Evolutionary conservation across 35 echinoderm and acorn worm species (phyloP).

Genomic region (Ophiothrix spiculata): DNA sequence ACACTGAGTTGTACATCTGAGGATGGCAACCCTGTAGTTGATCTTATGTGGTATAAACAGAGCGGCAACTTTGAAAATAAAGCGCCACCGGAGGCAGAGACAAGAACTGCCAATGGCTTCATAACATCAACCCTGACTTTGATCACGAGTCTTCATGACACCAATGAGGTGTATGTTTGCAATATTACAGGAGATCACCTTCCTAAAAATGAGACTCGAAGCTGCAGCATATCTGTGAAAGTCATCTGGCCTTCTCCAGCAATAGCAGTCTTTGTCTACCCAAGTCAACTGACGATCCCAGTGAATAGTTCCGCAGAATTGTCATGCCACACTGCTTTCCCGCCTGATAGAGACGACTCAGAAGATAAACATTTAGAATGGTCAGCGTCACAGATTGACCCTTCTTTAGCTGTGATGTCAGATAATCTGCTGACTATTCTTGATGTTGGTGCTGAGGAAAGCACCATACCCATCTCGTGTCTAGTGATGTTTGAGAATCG

Average conservation of each 20-base stretch:
- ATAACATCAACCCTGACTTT: not conserved
- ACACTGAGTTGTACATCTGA: not conserved
- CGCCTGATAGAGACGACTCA: not conserved
- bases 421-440: not conserved
- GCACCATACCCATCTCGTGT: not conserved
- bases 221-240: not conserved
- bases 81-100: not conserved
- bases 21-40: not conserved
- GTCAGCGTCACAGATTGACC: not conserved
- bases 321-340: not conserved
- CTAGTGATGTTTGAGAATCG: not conserved
- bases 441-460: not conserved
- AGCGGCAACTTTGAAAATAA: not conserved
- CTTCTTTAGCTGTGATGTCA: not conserved
- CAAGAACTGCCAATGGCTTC: not conserved
- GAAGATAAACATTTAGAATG: not conserved
- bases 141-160: not conserved
- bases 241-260: not conserved
- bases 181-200: not conserved
- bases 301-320: not conserved
- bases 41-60: not conserved
- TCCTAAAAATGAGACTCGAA: not conserved
- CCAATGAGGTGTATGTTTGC: not conserved
- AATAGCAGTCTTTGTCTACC: not conserved
- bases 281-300: not conserved